These are phyloP conservation scores for Phymastichus coffea DNA, from an alignment of 1,140 invertebrate genomes.

Conservation along the genomic window DNA sequence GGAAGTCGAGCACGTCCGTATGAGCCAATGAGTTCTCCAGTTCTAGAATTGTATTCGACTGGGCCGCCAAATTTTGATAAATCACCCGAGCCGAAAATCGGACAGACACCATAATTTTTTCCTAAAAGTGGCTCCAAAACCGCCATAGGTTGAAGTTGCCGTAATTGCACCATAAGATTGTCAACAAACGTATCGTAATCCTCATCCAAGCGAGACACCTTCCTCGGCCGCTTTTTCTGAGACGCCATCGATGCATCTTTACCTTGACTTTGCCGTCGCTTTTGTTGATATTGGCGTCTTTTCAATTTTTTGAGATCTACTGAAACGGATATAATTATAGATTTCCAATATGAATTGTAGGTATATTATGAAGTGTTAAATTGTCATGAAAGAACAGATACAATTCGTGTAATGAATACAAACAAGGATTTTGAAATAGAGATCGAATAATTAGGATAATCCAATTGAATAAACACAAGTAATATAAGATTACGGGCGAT, in stretches of 20 bases:
- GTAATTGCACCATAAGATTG: conserved; percentile 79
- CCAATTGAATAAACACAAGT: neutral
- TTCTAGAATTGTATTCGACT: conserved; percentile 69
- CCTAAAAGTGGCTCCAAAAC: conserved; percentile 86
- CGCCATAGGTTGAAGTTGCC: conserved; percentile 78
- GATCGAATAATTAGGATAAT: too few species aligned
- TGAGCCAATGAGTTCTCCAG: conserved; percentile 74
- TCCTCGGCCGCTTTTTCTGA: conserved; percentile 79
- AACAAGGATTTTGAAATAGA: too few species aligned
- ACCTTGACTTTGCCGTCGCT: conserved; percentile 65
- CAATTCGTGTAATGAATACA: too few species aligned
- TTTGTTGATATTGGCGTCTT: conserved; percentile 80
- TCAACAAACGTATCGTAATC: conserved; percentile 91
- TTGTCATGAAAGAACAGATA: too few species aligned
- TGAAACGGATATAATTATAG: too few species aligned
- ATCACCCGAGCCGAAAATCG: conserved; percentile 79
- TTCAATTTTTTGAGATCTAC: conserved; percentile 76
- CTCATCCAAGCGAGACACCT: conserved; percentile 83
- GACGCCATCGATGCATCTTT: conserved; percentile 59
- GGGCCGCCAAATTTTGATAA: conserved; percentile 67
- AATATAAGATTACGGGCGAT: too few species aligned
- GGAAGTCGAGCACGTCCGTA: conserved; percentile 74
- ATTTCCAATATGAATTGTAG: too few species aligned
- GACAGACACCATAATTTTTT: conserved; percentile 78
- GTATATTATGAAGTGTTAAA: too few species aligned